Evolutionary conservation across 2,888 invertebrate genomes (phyloP).

Genomic region (Ormyrus thymus): DNA sequence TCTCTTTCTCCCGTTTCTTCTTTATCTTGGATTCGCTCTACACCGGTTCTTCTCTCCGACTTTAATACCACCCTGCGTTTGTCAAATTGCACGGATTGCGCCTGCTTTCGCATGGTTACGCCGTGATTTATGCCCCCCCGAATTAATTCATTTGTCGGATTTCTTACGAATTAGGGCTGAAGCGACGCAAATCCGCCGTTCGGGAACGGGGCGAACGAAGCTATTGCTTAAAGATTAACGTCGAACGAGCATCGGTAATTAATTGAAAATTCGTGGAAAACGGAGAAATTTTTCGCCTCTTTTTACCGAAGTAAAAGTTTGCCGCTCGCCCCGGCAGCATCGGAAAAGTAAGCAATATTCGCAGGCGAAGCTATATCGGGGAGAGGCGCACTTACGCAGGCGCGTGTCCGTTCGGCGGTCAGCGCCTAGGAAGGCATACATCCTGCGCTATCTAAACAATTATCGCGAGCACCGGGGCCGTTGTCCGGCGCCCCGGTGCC

Average conservation of each 20-base stretch:
- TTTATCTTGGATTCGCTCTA: constrained; percentile 39
- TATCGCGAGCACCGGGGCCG: constrained; percentile 61
- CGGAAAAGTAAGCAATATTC: too few relatives aligned
- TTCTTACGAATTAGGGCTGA: constrained; percentile 17
- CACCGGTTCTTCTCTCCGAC: constrained; percentile 36
- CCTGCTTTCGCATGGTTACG: constrained; percentile 27
- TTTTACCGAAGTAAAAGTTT: too few relatives aligned
- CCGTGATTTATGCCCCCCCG: constrained; percentile 42
- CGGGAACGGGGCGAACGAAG: background rate
- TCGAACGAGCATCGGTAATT: too few relatives aligned
- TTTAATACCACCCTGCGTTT: constrained; percentile 48
- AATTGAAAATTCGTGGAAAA: too few relatives aligned
- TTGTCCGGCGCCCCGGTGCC: background rate
- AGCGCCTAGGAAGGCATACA: constrained; percentile 68
- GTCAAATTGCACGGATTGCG: constrained; percentile 53
- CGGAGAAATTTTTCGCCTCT: too few relatives aligned
- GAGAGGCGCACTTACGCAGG: too few relatives aligned
- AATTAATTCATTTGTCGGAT: constrained; percentile 52
- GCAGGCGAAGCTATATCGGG: too few relatives aligned
- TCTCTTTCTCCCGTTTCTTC: constrained; percentile 24
- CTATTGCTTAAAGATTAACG: too few relatives aligned
- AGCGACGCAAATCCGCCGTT: background rate
- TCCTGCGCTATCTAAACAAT: constrained; percentile 72
- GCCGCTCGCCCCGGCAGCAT: too few relatives aligned
- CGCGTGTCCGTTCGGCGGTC: too few relatives aligned